Percentiles rank a stretch among this genome's conserved stretches.
phyloP scores from a whole-genome alignment of 2,113 vertebrate species.

The Chiloscyllium plagiosum region DNA sequence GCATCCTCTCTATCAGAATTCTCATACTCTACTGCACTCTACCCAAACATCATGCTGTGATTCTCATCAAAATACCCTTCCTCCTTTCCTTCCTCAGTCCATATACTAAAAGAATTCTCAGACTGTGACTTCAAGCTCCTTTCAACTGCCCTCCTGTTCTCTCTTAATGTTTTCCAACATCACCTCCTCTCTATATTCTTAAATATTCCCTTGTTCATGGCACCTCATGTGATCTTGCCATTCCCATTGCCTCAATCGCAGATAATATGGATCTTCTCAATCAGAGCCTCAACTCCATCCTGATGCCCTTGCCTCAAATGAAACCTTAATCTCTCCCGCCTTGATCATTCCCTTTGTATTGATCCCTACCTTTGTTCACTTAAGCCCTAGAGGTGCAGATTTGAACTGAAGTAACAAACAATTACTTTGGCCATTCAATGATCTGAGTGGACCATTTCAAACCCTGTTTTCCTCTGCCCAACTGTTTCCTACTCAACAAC shows the following conservation, averaged over 20 bases:
- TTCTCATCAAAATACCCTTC: background rate
- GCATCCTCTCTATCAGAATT: background rate
- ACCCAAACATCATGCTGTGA: background rate
- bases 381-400: no score
- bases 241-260: background rate
- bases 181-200: background rate
- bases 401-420: no score
- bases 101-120: background rate
- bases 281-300: background rate
- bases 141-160: background rate
- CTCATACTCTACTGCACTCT: background rate
- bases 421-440: no score
- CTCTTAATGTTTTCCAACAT: background rate
- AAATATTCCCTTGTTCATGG: background rate
- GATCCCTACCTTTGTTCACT: no score
- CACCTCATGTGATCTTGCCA: background rate
- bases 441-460: no score
- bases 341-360: no score
- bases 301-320: no score
- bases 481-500: no score
- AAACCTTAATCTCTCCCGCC: no score
- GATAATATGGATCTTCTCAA: background rate
- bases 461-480: no score
- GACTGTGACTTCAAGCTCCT: background rate
- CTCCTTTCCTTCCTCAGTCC: background rate